Conservation (phyloP, 2,888 invertebrate genomes). For the Noctua pronuba region DNA sequence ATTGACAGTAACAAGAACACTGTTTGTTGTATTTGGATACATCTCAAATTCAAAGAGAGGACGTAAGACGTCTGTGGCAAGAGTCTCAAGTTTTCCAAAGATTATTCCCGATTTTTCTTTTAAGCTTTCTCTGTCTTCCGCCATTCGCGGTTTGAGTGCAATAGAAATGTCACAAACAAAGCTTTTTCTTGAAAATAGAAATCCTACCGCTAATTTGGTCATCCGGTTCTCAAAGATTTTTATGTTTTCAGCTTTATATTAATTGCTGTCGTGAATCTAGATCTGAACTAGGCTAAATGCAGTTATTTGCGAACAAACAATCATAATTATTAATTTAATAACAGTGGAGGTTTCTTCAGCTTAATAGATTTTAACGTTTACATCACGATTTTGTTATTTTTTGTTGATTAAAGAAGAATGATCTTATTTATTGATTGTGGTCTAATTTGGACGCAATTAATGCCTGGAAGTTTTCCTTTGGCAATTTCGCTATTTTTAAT, state of each 20-base stretch:
- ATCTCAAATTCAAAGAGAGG: not conserved
- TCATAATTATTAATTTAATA: conserved; percentile 29
- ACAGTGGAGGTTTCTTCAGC: not conserved
- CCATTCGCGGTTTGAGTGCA: not conserved
- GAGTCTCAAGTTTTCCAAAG: not conserved
- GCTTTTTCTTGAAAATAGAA: not conserved
- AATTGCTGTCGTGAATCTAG: conserved; percentile 39
- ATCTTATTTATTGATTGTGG: conserved; percentile 2
- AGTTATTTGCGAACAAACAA: conserved; percentile 36
- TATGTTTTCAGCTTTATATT: conserved; percentile 26
- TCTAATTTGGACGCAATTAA: conserved; percentile 1
- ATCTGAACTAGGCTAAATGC: conserved; percentile 26
- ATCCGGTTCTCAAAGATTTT: conserved; percentile 7
- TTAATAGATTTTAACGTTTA: conserved; percentile 24
- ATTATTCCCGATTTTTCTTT: not conserved
- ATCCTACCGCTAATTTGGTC: not conserved
- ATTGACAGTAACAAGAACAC: not conserved
- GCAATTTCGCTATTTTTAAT: not conserved
- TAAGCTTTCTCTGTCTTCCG: not conserved
- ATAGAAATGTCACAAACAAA: not conserved
- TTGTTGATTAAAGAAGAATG: conserved; percentile 20
- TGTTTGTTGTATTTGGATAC: not conserved
- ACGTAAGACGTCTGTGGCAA: not conserved
- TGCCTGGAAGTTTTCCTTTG: not conserved
- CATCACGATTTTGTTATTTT: conserved; percentile 30